These are phyloP conservation scores for Polyommatus iphigenia DNA, from an alignment of 2,888 invertebrate genomes.

Conservation along the genomic window DNA sequence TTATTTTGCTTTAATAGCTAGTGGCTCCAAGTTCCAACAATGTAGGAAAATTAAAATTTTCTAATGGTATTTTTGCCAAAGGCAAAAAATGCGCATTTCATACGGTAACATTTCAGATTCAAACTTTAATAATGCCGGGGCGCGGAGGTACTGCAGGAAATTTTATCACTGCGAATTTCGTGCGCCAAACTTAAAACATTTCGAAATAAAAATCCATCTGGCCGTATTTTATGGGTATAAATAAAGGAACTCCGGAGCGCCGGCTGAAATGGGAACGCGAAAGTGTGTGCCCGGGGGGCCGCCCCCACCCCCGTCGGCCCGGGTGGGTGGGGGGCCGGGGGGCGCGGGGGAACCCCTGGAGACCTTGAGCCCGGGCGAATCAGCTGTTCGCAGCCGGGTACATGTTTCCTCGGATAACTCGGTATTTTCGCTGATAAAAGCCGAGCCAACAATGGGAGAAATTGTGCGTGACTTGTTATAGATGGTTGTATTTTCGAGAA, in stretches of 20 bases:
- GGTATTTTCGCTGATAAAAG: slow-evolving; percentile 31
- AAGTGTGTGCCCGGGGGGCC: slow-evolving; percentile 35
- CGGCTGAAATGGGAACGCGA: slow-evolving; percentile 48
- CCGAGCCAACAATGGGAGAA: slow-evolving; percentile 32
- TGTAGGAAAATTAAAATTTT: neutral
- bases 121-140: neutral
- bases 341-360: slow-evolving; percentile 44
- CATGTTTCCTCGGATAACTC: slow-evolving; percentile 36
- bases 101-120: slow-evolving; percentile 4
- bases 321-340: slow-evolving; percentile 36
- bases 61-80: slow-evolving; percentile 1
- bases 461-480: slow-evolving; percentile 30
- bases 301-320: slow-evolving; percentile 40
- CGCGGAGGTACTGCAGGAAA: neutral
- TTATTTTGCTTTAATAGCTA: neutral
- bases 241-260: slow-evolving; percentile 31
- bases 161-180: slow-evolving; percentile 22
- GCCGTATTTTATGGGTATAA: slow-evolving; percentile 25
- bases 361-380: slow-evolving; percentile 66
- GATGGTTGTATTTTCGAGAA: neutral
- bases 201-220: slow-evolving; percentile 21
- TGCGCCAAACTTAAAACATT: slow-evolving; percentile 21
- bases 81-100: neutral
- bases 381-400: slow-evolving; percentile 64
- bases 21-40: neutral